Percentiles rank a stretch among this genome's conserved stretches.
These are phyloP conservation scores for Cranoglanis bouderius DNA, from an alignment of 2,113 vertebrate species.

Conservation along the genomic window DNA sequence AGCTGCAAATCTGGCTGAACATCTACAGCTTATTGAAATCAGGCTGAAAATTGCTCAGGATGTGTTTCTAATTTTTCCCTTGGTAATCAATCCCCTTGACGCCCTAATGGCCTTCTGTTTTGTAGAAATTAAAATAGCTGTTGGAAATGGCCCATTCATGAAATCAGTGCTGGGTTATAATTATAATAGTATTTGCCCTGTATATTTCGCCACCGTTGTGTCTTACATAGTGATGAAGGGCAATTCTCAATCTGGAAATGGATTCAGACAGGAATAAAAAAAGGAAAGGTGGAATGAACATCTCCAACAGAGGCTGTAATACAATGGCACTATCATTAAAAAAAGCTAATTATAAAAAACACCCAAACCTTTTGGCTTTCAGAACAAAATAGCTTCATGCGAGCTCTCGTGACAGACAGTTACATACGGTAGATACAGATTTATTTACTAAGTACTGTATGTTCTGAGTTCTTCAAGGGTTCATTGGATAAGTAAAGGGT, in stretches of 20 bases:
- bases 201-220: conserved; percentile 14
- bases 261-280: conserved; percentile 22
- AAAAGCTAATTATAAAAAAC: neutral
- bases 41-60: conserved; percentile 47
- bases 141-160: conserved; percentile 41
- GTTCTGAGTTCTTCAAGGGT: neutral
- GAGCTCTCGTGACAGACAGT: conserved; percentile 8
- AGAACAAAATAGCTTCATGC: conserved; percentile 33
- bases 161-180: conserved; percentile 43
- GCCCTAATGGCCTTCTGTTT: conserved; percentile 44
- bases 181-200: conserved; percentile 37
- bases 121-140: conserved; percentile 50
- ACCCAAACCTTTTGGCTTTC: conserved; percentile 3
- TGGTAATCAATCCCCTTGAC: conserved; percentile 48
- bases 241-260: conserved; percentile 44
- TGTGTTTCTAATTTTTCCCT: conserved; percentile 48
- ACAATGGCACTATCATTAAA: conserved; percentile 16
- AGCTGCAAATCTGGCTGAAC: conserved; percentile 40
- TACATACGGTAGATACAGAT: neutral
- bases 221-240: conserved; percentile 31
- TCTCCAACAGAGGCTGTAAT: conserved; percentile 33
- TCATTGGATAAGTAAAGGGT: neutral
- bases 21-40: conserved; percentile 40
- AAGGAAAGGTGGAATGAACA: conserved; percentile 45
- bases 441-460: conserved; percentile 20